Evolutionary conservation across 64 coral and sea anemone species (phyloP), one percentile per base, ranked within the genome.

Genomic region (Montipora efflorescens): DNA sequence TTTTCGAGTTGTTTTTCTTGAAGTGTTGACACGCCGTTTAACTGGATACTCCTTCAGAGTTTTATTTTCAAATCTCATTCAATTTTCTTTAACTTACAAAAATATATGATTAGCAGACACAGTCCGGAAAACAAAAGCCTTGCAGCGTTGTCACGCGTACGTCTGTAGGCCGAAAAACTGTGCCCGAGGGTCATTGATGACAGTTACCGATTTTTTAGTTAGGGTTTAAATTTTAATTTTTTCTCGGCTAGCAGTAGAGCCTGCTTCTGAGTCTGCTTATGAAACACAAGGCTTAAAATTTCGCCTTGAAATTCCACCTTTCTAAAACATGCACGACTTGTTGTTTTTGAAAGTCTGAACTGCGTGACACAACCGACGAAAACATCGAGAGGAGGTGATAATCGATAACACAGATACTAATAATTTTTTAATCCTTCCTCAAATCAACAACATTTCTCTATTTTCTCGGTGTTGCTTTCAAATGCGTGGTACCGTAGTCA

Each of bases 11-110:
- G 49, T 79, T 78, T 78, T 48, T 78, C 48, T 52, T 79, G 77
- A 79, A 79, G 77, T 79, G 77, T 53, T 79, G 77, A 79, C 77
- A 79, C 48, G 77, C 47, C 48, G 48, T 53, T 52, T 53, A 79
- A 79, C 77, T 79, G 77, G 47, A 79, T 79, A 58, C 77, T 79
- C 77, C 75, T 78, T 78, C 77, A 79, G 77, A 79, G 48, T 79
- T 79, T 79, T 79, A 79, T 79, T 79, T 79, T 52, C 77, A 79
- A 78, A 16, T 79, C 47, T 79, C 77, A 79, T 58, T 79, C 77
- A 79, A 79, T 79, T 79, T 79, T 79, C 77, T 79, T 55, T 79
- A 47, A 53, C 77, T 79, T 79, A 79, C 15, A 48, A 79, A 79
- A 79, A 79, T 79, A 79, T 53, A 79, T 79, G 77, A 79, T 79